These are phyloP conservation scores for Pristionchus exspectatus DNA, from an alignment of 2,888 invertebrate genomes.

Conservation along the genomic window DNA sequence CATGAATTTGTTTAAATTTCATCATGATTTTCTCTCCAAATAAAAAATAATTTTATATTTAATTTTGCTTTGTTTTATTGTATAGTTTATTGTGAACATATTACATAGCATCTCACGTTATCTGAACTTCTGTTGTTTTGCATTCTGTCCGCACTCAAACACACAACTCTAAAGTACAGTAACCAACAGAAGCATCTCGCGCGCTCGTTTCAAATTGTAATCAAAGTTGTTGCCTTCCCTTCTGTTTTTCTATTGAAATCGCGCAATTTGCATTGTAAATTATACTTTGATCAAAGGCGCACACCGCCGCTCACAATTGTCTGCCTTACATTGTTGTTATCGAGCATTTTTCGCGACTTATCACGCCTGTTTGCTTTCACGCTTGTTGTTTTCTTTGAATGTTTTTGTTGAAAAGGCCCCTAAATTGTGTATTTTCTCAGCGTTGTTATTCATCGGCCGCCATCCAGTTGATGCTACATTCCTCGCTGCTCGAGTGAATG, in stretches of 20 bases:
- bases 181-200: not conserved
- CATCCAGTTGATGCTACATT: constrained; percentile 26
- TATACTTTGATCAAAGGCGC: not conserved
- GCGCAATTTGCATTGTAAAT: no score
- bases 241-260: not conserved
- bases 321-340: not conserved
- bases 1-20: not conserved
- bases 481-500: constrained; percentile 44
- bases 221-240: not conserved
- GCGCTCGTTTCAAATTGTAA: not conserved
- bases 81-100: no score
- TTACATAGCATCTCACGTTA: no score
- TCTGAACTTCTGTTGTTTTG: not conserved
- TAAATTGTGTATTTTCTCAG: not conserved
- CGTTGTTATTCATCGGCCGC: not conserved
- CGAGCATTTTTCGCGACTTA: not conserved
- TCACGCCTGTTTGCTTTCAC: not conserved
- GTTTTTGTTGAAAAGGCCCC: not conserved
- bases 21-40: not conserved
- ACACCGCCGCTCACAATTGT: not conserved
- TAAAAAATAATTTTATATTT: no score
- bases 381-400: not conserved
- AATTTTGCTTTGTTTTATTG: no score
- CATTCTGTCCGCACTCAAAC: not conserved
- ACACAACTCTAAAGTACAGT: not conserved